Evolutionary conservation across 1,140 invertebrate species (phyloP).

Genomic region (Pseudomyrmex flavicornis): DNA sequence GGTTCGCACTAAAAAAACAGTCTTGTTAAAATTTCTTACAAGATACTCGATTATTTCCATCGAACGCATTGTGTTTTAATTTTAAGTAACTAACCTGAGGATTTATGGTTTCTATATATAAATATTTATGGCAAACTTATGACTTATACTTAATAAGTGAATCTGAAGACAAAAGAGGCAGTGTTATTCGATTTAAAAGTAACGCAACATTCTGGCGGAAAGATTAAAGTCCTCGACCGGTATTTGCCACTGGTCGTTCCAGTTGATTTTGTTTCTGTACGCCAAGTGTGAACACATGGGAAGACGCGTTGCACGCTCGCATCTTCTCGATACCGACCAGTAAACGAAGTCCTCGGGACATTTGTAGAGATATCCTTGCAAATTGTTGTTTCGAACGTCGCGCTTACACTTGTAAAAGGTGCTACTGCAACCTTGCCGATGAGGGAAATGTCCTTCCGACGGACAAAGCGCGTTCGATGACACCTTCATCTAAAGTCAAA

Average conservation of each 20-base stretch:
- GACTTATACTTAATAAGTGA: slow-evolving; percentile 6
- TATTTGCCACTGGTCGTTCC: slow-evolving; percentile 78
- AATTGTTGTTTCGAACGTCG: slow-evolving; percentile 81
- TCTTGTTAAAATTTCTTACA: slow-evolving; percentile 7
- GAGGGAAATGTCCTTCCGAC: slow-evolving; percentile 88
- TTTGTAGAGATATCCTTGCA: slow-evolving; percentile 90
- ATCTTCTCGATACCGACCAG: slow-evolving; percentile 91
- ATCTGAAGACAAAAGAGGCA: not conserved
- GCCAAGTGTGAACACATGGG: slow-evolving; percentile 85
- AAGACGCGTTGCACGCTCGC: slow-evolving; percentile 87
- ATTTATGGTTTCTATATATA: slow-evolving; percentile 34
- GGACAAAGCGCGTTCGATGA: slow-evolving; percentile 88
- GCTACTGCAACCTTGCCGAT: slow-evolving; percentile 88
- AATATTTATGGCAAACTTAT: not conserved
- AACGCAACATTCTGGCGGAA: slow-evolving; percentile 75
- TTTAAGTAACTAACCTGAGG: slow-evolving; percentile 42
- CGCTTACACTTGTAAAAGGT: slow-evolving; percentile 91
- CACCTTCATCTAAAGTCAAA: slow-evolving; percentile 87
- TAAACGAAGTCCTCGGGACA: slow-evolving; percentile 91
- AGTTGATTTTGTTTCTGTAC: slow-evolving; percentile 73
- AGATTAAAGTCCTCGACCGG: slow-evolving; percentile 80
- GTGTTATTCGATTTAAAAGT: slow-evolving; percentile 7
- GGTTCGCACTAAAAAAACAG: not conserved
- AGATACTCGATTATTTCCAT: slow-evolving; percentile 10
- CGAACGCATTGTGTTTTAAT: not conserved